Evolutionary conservation across 2,888 invertebrate genomes (phyloP), one percentile per base, ranked within the genome.

Genomic region (Agriopis leucophaearia): DNA sequence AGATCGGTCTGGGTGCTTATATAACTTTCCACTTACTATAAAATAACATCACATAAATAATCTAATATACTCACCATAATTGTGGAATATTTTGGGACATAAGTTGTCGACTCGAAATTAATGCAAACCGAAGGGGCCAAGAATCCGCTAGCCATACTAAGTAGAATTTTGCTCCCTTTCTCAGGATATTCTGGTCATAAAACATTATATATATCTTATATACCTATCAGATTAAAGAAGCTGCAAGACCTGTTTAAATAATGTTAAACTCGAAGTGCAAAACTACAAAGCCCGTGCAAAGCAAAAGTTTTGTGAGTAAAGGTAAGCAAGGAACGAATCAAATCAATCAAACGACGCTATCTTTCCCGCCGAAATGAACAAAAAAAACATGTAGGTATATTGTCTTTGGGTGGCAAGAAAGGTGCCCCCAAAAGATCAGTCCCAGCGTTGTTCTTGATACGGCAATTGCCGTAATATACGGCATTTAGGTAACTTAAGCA

Each of bases 101-200:
- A 69, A 93, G 80, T 73, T 92, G 90, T 18, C 87, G 81, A 15
- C 87, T 88, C 38, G 88, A 87, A 76, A 92, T 85, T 27, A 84
- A 84, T 5, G 88, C 87, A 84, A 93, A 93, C 62, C 88, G 84
- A 40, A 87, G 71, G 4, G 93, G 92, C 92, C 92, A 92, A 16
- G 92, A 91, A 78, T 93, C 93, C 36, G 92, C 93, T 8, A 93
- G 85, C 93, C 93, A 93, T 72, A 91, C 91, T 63, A 91, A 79
- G 78, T 93, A 89, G 82, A 93, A 93, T 73, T 87, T 86, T 27
- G 93, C 93, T 12, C 93, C 93, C 70, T 84, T 83, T 75, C 83
- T 89, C 54, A 93, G 79, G 1, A 89, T 89, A 47, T 89, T 87
- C 87, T 0, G 90, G 91, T n/a, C n/a, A 77, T 88, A 93, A 88